Conservation (phyloP, 2,113 vertebrate genomes). For the Saccopteryx leptura region DNA sequence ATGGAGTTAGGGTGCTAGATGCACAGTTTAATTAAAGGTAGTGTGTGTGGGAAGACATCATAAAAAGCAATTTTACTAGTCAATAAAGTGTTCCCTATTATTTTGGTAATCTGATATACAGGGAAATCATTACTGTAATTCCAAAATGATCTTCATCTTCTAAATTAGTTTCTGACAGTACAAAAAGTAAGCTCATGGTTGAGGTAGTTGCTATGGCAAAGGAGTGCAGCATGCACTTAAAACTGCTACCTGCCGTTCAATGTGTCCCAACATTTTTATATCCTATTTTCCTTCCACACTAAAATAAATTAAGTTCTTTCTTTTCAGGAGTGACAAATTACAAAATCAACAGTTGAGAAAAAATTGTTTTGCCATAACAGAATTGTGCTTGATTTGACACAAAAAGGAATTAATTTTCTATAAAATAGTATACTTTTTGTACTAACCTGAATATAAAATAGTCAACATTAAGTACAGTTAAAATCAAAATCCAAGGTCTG, state of each 20-base stretch:
- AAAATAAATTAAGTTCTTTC: conserved; percentile 57
- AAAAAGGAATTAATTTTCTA: conserved; percentile 18
- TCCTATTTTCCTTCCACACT: neutral
- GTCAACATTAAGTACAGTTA: neutral
- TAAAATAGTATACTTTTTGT: conserved; percentile 41
- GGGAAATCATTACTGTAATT: neutral
- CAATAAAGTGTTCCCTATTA: neutral
- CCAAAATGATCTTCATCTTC: conserved; percentile 15
- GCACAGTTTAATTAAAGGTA: neutral
- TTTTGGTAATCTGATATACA: conserved; percentile 5
- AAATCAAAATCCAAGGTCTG: neutral
- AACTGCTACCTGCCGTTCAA: neutral
- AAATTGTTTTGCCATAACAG: conserved; percentile 51
- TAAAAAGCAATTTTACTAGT: conserved; percentile 31
- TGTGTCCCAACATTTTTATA: conserved; percentile 51
- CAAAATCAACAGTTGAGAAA: conserved; percentile 41
- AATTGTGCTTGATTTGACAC: conserved; percentile 55
- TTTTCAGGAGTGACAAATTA: conserved; percentile 52
- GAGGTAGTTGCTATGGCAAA: conserved; percentile 54
- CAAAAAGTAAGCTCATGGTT: neutral
- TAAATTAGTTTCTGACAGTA: neutral
- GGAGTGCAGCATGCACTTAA: conserved; percentile 22
- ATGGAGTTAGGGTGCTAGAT: neutral
- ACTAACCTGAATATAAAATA: conserved; percentile 36
- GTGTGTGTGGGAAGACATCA: neutral